phyloP scores from a whole-genome alignment of 2,113 vertebrate genomes.

The Microtus oregoni region DNA sequence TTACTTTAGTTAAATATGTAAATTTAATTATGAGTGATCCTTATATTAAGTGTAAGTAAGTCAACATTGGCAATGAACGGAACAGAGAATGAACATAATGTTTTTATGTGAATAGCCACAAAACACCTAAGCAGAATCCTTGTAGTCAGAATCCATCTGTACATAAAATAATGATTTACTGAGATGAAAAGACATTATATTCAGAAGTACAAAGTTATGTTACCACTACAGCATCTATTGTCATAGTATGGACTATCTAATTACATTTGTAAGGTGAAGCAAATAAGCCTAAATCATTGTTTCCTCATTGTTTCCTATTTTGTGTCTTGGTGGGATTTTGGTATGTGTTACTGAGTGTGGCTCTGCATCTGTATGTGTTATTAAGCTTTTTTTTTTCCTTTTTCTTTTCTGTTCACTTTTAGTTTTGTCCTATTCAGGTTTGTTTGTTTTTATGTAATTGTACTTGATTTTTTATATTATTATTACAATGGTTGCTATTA shows the following conservation, averaged over 20 bases:
- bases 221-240: neutral
- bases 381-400: neutral
- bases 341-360: neutral
- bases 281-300: neutral
- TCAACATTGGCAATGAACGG: neutral
- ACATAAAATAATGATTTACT: neutral
- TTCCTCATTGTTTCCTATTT: neutral
- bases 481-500: neutral
- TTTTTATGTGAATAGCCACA: neutral
- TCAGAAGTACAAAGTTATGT: neutral
- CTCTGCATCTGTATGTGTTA: neutral
- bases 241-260: neutral
- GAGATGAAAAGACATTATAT: neutral
- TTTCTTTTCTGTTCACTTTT: neutral
- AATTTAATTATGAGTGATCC: neutral
- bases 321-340: neutral
- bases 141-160: neutral
- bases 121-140: neutral
- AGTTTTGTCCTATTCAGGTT: neutral
- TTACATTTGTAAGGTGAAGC: neutral
- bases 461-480: neutral
- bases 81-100: neutral
- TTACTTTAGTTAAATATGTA: neutral
- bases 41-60: neutral
- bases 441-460: neutral